phyloP scores from a whole-genome alignment of 2,888 invertebrate genomes.

The Melanchra persicariae region DNA sequence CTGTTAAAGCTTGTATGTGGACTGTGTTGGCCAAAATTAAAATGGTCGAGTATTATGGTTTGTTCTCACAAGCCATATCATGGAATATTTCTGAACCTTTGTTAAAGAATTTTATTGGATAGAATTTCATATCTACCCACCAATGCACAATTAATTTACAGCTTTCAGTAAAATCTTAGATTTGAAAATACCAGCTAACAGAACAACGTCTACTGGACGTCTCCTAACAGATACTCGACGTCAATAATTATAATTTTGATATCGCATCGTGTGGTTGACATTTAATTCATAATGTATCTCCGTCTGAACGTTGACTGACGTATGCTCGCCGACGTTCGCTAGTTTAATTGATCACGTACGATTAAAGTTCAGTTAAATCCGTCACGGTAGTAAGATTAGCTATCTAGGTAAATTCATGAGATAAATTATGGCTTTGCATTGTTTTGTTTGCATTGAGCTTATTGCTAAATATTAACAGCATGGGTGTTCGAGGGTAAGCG shows the following conservation, averaged over 20 bases:
- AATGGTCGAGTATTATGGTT: too few species aligned
- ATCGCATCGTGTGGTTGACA: slow-evolving; percentile 18
- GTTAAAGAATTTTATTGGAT: too few species aligned
- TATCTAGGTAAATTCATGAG: slow-evolving; percentile 50
- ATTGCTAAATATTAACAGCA: too few species aligned
- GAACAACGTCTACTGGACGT: neutral
- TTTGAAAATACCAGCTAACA: neutral
- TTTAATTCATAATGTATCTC: slow-evolving; percentile 36
- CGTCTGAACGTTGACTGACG: slow-evolving; percentile 44
- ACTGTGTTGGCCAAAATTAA: too few species aligned
- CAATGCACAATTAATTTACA: too few species aligned
- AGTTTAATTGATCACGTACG: slow-evolving; percentile 77
- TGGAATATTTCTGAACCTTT: too few species aligned
- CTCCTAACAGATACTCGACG: slow-evolving; percentile 10
- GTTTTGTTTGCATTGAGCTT: neutral
- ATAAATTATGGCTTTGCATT: slow-evolving; percentile 17
- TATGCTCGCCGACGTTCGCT: slow-evolving; percentile 41
- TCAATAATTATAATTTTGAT: slow-evolving; percentile 12
- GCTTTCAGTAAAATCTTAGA: neutral
- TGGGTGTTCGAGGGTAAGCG: too few species aligned
- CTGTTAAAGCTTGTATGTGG: too few species aligned
- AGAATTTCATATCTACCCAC: too few species aligned
- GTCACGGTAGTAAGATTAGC: slow-evolving; percentile 67
- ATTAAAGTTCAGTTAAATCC: slow-evolving; percentile 68
- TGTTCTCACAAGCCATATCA: too few species aligned